Evolutionary conservation across 2,797 vertebrate species (phyloP), one percentile per base, ranked within the genome.

Genomic region (Mormyrops boulengeri): DNA sequence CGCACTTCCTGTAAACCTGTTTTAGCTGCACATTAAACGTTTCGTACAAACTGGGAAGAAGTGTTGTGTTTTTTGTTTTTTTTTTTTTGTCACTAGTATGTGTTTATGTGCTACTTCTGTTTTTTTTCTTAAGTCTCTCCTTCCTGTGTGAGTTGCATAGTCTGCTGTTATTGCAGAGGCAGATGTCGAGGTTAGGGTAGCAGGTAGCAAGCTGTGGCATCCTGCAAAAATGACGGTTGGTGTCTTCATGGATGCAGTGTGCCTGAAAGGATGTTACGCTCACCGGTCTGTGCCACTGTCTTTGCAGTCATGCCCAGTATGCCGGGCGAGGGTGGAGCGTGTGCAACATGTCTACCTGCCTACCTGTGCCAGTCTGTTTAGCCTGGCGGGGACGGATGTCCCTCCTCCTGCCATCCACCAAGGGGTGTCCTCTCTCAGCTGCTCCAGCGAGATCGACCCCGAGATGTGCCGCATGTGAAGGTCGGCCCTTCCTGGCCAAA

Each of bases 271-370:
- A 26, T 1, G 49, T 12, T n/a, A 4, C 3, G 2, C 22, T 87
- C 12, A 57, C 30, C 8, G 1, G 7, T 30, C 85, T 55, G 14
- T 87, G 85, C 85, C 47, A 0, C n/a, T 87, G 82, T n/a, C 26
- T 89, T 92, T 92, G 3, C 94, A 99, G 99, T 94, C 94, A 0
- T 99, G 99, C 93, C 99, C 99, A 0, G 98, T 99, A 90, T 99
- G 99, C 93, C 97, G 99, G 85, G 97, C 97, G 0, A 95, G 94
- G 1, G 97, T 99, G 91, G 97, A 98, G 86, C 97, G 98, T 1
- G 96, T 99, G 88, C 98, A 99, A 95, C 98, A 99, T 0, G 95
- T 99, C 92, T 99, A 98, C 92, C 95, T 99, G 93, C 99, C 99
- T 89, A 98, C 98, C 47, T 98, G 98, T 95, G 97, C 97, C 94